Evolutionary conservation across 1,140 invertebrate species (phyloP).

Genomic region (Aleiodes sp.): DNA sequence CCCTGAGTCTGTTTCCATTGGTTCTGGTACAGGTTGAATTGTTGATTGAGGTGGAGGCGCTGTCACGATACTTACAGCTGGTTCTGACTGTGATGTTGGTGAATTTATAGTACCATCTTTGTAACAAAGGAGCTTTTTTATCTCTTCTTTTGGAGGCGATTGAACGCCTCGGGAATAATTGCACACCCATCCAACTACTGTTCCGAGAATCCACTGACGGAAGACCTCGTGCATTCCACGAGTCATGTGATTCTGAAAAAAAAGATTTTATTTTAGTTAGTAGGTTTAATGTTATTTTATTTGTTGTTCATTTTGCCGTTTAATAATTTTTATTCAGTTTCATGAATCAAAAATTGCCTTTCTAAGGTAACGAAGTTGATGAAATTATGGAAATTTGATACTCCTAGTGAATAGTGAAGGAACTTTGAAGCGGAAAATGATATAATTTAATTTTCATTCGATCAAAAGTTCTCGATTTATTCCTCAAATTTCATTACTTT

Average conservation of each 20-base stretch:
- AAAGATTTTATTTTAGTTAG: too few relatives aligned
- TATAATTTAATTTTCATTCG: too few relatives aligned
- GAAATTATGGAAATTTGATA: too few relatives aligned
- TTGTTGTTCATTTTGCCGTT: too few relatives aligned
- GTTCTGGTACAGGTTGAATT: constrained; percentile 36
- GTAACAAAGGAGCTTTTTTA: constrained; percentile 48
- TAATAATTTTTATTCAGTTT: too few relatives aligned
- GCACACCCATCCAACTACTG: constrained; percentile 41
- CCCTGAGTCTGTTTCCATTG: constrained; percentile 55
- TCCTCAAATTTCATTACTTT: too few relatives aligned
- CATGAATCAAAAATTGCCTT: too few relatives aligned
- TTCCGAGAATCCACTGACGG: constrained; percentile 37
- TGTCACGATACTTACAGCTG: constrained; percentile 28
- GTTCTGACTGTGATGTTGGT: neutral
- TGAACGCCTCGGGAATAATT: constrained; percentile 36
- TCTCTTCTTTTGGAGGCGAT: constrained; percentile 37
- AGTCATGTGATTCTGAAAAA: constrained; percentile 34
- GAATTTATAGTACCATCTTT: constrained; percentile 25
- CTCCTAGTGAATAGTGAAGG: too few relatives aligned
- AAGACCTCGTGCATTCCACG: constrained; percentile 31
- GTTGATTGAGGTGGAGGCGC: constrained; percentile 25
- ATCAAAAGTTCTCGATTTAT: too few relatives aligned
- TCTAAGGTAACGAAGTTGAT: too few relatives aligned
- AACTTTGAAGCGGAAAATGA: too few relatives aligned
- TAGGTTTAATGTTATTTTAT: too few relatives aligned